A percentile compares a stretch with the other conserved stretches of the same genome.
Evolutionary conservation across 2,797 vertebrate genomes (phyloP).

Genomic region (Pyrocephalus nanus): DNA sequence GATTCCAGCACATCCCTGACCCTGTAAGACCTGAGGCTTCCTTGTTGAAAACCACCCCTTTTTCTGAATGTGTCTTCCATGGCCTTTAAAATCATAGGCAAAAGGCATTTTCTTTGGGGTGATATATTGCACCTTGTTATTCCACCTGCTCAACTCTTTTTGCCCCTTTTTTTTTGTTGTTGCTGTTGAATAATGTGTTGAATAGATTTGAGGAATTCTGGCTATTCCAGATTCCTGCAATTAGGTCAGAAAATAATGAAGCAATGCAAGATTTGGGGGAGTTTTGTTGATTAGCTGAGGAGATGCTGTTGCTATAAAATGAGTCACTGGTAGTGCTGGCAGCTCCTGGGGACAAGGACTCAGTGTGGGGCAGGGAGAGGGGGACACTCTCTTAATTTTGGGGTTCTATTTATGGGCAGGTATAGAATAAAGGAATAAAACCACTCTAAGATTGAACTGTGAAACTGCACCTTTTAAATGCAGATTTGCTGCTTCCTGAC

Average conservation of each 20-base stretch:
- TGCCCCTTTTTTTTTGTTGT: neutral
- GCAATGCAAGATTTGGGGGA: fast-evolving
- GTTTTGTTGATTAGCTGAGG: neutral
- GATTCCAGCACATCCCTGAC: neutral
- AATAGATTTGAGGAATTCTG: neutral
- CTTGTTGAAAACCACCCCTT: neutral
- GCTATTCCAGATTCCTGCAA: neutral
- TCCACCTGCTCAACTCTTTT: neutral
- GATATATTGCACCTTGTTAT: fast-evolving
- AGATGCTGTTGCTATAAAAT: neutral
- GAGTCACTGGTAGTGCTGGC: fast-evolving
- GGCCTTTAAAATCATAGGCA: neutral
- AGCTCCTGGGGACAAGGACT: neutral
- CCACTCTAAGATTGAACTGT: neutral
- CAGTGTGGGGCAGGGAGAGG: neutral
- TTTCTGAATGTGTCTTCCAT: neutral
- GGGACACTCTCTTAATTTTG: fast-evolving
- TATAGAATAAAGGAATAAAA: neutral
- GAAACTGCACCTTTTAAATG: neutral
- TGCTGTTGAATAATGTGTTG: fast-evolving
- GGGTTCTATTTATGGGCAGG: neutral
- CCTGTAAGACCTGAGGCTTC: neutral
- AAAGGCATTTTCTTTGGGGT: neutral
- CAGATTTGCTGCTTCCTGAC: neutral
- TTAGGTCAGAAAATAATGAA: neutral